Evolutionary conservation across 2,113 vertebrate species (phyloP).

Genomic region (Micronisus gabar): DNA sequence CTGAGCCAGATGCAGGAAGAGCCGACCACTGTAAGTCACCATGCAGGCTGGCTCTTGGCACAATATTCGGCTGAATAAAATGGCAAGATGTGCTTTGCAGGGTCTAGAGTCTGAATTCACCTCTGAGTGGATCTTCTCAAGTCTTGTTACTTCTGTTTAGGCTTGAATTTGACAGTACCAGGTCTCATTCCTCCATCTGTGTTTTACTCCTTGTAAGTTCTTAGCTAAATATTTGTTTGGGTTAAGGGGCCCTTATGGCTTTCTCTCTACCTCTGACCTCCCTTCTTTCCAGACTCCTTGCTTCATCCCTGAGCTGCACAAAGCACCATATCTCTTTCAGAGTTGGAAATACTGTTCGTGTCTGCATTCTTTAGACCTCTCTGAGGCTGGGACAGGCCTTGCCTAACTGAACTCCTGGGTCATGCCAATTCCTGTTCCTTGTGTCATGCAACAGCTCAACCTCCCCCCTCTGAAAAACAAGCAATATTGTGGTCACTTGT

Average conservation of each 20-base stretch:
- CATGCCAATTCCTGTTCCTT: neutral
- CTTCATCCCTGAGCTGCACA: neutral
- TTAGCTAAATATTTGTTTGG: neutral
- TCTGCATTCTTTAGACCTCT: neutral
- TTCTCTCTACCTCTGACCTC: neutral
- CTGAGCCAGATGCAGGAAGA: neutral
- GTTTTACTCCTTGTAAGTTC: neutral
- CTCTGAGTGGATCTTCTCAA: neutral
- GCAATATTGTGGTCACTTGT: accelerated
- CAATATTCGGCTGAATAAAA: neutral
- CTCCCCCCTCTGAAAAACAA: neutral
- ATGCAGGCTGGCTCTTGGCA: neutral
- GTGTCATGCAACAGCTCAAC: neutral
- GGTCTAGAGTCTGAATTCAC: neutral
- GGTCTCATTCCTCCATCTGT: neutral
- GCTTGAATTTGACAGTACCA: neutral
- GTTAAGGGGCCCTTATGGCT: neutral
- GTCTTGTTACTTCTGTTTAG: neutral
- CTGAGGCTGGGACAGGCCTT: neutral
- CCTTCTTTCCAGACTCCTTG: neutral
- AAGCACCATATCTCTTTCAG: neutral
- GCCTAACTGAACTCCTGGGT: neutral
- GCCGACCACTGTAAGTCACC: neutral
- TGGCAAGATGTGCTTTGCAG: neutral
- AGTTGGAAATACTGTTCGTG: neutral